Evolutionary conservation across 2,113 vertebrate genomes (phyloP).

Genomic region (Lichenostomus cassidix): DNA sequence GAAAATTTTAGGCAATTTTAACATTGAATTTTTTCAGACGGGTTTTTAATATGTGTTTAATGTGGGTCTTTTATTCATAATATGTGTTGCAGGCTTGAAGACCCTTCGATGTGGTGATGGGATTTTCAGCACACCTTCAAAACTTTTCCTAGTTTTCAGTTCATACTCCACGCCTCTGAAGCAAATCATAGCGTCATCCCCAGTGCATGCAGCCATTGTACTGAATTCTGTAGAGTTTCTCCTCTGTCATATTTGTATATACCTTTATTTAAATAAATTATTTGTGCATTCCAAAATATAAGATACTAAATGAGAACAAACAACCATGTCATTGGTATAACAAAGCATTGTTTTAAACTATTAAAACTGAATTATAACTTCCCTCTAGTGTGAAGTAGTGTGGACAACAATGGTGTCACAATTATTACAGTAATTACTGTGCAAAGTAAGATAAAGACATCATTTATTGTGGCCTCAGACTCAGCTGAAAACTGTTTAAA

Average conservation of each 20-base stretch:
- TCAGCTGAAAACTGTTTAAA: constrained; percentile 10
- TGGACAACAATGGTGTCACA: neutral
- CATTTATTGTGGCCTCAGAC: neutral
- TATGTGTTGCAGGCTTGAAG: constrained; percentile 78
- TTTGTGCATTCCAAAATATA: constrained; percentile 75
- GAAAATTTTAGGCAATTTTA: neutral
- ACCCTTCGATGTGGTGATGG: constrained; percentile 82
- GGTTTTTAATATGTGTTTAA: neutral
- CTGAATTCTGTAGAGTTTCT: constrained; percentile 60
- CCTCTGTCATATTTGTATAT: constrained; percentile 67
- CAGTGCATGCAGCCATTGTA: constrained; percentile 74
- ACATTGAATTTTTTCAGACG: neutral
- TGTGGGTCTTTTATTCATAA: neutral
- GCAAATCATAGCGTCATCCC: constrained; percentile 24
- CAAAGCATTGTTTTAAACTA: constrained; percentile 41
- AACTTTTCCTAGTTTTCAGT: constrained; percentile 68
- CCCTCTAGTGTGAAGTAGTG: neutral
- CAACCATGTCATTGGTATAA: neutral
- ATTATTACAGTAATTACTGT: neutral
- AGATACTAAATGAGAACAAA: constrained; percentile 43
- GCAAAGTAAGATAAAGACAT: neutral
- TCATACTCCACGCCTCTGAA: constrained; percentile 52
- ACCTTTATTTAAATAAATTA: constrained; percentile 80
- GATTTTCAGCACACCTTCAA: constrained; percentile 43
- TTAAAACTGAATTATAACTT: constrained; percentile 48